Conservation (phyloP, 2,797 vertebrate genomes). For the Pygocentrus nattereri region DNA sequence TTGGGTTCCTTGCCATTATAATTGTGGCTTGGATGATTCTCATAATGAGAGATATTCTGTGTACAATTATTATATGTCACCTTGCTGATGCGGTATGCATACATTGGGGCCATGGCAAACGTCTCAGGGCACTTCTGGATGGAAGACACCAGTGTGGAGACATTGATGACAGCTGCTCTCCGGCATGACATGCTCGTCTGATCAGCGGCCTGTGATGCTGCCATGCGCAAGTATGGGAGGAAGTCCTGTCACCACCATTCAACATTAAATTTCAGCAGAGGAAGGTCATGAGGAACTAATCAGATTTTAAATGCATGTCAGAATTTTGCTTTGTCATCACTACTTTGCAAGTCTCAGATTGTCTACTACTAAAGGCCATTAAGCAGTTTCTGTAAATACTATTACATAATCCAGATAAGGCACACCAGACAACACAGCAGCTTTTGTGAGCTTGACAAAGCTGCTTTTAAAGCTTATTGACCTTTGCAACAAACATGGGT, state of each 20-base stretch:
- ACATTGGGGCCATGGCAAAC: constrained; percentile 61
- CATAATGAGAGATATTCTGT: neutral
- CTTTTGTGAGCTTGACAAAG: neutral
- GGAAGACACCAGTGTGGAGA: constrained; percentile 74
- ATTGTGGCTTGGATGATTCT: neutral
- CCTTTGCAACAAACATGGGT: constrained; percentile 73
- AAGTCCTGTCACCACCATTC: constrained; percentile 65
- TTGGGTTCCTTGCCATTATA: neutral
- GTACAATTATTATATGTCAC: no score
- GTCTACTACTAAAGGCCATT: no score
- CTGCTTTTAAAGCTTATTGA: constrained; percentile 16
- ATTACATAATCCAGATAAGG: neutral
- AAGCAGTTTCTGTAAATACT: neutral
- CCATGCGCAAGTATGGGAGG: constrained; percentile 75
- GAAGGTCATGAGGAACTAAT: no score
- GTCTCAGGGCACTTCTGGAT: constrained; percentile 69
- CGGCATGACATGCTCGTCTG: constrained; percentile 74
- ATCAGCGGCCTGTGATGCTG: constrained; percentile 64
- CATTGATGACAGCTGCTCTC: constrained; percentile 80
- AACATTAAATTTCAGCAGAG: neutral
- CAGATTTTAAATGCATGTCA: neutral
- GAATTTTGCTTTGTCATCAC: neutral
- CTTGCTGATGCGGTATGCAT: constrained; percentile 82
- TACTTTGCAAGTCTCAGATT: neutral
- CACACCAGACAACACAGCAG: neutral